phyloP scores from a whole-genome alignment of 2,797 vertebrate species.

The Paguma larvata region DNA sequence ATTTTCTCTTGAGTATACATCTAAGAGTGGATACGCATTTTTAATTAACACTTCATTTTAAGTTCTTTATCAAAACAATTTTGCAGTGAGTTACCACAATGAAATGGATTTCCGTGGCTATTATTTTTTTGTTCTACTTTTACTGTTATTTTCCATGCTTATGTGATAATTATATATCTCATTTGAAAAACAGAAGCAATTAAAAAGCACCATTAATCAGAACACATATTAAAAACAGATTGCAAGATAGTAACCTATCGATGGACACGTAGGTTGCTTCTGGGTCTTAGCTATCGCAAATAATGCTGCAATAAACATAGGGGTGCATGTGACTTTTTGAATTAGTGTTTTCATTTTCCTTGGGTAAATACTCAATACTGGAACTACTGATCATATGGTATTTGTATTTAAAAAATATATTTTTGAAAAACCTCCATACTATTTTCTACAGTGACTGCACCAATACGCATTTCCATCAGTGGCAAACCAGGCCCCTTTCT shows the following conservation, averaged over 20 bases:
- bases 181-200: background rate
- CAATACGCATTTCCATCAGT: background rate
- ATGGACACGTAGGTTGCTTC: background rate
- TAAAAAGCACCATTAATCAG: background rate
- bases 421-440: background rate
- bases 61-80: background rate
- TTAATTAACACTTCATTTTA: background rate
- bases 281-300: background rate
- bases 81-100: background rate
- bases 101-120: background rate
- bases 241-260: background rate
- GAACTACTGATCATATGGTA: background rate
- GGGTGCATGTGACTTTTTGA: background rate
- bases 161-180: conserved; percentile 1
- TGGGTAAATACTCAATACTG: background rate
- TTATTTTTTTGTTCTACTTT: background rate
- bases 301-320: background rate
- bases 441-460: background rate
- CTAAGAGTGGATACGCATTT: background rate
- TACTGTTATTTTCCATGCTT: background rate
- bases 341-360: background rate
- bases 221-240: background rate
- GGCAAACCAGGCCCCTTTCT: background rate
- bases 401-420: background rate
- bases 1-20: background rate